Conservation (phyloP, 2,888 invertebrate species). For the Mechanitis messenoides region DNA sequence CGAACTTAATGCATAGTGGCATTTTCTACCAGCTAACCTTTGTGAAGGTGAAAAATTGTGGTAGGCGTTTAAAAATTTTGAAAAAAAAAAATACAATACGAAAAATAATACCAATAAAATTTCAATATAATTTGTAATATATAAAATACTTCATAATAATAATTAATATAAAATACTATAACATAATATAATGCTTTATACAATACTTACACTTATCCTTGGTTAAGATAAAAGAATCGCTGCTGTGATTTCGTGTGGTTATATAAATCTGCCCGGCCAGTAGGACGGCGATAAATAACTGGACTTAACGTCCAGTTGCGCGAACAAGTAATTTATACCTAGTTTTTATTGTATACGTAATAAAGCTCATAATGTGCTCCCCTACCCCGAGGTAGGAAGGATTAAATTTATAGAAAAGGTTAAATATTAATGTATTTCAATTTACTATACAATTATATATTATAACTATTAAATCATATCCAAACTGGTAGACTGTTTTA, state of each 20-base stretch:
- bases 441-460: not conserved
- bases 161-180: no score
- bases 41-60: no score
- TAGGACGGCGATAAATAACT: conserved; percentile 67
- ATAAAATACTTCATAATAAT: no score
- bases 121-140: no score
- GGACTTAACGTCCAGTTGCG: conserved; percentile 38
- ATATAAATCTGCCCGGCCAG: conserved; percentile 63
- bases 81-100: no score
- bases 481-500: no score
- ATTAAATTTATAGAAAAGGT: conserved; percentile 3
- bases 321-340: conserved; percentile 8
- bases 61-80: no score
- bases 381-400: not conserved
- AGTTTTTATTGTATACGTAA: conserved; percentile 4
- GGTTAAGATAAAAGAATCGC: conserved; percentile 44
- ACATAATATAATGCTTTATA: no score
- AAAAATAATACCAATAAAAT: no score
- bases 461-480: not conserved
- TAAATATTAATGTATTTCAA: not conserved
- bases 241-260: conserved; percentile 51
- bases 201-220: conserved; percentile 6
- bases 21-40: no score
- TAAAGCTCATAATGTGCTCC: conserved; percentile 1
- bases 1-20: no score